A percentile compares a stretch with the other conserved stretches of the same genome.
These are phyloP conservation scores for Drosophila fuyamai DNA, from an alignment of 1,140 invertebrate genomes.

Conservation along the genomic window DNA sequence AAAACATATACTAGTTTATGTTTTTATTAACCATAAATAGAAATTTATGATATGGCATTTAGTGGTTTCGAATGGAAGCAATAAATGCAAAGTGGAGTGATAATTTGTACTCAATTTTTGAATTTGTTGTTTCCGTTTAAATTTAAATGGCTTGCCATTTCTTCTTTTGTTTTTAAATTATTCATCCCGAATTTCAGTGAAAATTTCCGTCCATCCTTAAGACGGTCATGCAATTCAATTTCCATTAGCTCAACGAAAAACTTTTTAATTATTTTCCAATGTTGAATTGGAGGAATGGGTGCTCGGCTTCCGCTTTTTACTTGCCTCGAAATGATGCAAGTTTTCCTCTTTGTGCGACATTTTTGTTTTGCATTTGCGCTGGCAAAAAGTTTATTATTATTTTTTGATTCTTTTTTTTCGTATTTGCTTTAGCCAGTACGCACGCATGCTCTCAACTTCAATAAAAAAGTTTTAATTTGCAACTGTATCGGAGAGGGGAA, in stretches of 20 bases:
- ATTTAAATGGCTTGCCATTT: constrained; percentile 1
- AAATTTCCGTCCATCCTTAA: constrained; percentile 32
- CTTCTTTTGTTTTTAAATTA: constrained; percentile 49
- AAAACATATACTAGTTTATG: too few species aligned
- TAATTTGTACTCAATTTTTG: too few species aligned
- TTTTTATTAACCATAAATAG: too few species aligned
- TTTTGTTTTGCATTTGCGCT: constrained; percentile 50
- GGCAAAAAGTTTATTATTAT: constrained; percentile 52
- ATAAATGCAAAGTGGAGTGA: too few species aligned
- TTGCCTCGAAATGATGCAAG: constrained; percentile 40
- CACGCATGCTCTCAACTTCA: constrained; percentile 69
- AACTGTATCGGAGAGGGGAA: constrained; percentile 38
- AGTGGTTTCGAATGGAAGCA: too few species aligned
- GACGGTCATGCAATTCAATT: constrained; percentile 50
- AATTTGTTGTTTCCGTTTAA: constrained; percentile 16
- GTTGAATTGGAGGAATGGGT: constrained; percentile 39
- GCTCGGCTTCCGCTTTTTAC: constrained; percentile 29
- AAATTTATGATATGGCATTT: too few species aligned
- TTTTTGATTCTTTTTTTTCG: constrained; percentile 33
- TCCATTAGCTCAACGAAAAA: constrained; percentile 70
- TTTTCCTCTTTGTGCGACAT: constrained; percentile 36
- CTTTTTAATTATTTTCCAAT: constrained; percentile 82
- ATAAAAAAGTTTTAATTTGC: constrained; percentile 65
- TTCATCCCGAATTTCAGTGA: constrained; percentile 57
- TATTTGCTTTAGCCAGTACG: constrained; percentile 29